Evolutionary conservation across 2,888 invertebrate genomes (phyloP).

Genomic region (Dynastes hyllus): DNA sequence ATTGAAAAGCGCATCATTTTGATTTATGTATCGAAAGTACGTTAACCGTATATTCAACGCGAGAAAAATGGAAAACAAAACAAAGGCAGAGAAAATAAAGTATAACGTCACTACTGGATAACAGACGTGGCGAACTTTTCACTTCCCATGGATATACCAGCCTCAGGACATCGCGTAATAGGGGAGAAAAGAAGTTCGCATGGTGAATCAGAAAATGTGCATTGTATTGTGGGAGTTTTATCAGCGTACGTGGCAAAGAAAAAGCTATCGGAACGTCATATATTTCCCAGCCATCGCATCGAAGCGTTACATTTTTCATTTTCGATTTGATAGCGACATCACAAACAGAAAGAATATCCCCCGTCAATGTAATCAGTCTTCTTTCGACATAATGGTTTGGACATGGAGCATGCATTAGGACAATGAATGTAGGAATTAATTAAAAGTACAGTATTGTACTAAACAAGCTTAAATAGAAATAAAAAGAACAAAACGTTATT

Average conservation of each 20-base stretch:
- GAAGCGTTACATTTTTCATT: slow-evolving; percentile 39
- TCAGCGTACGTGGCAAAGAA: slow-evolving; percentile 38
- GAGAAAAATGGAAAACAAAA: background rate
- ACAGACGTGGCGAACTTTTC: background rate
- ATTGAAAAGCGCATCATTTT: background rate
- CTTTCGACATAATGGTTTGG: background rate
- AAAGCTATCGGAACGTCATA: slow-evolving; percentile 43
- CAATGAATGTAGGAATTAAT: background rate
- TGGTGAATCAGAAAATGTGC: slow-evolving; percentile 29
- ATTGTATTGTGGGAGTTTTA: slow-evolving; percentile 40
- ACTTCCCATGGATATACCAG: slow-evolving; percentile 18
- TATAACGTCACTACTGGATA: slow-evolving; percentile 3
- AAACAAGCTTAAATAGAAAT: too few species aligned
- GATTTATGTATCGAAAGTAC: slow-evolving; percentile 14
- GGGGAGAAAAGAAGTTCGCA: slow-evolving; percentile 18
- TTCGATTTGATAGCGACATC: slow-evolving; percentile 10
- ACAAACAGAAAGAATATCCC: slow-evolving; percentile 18
- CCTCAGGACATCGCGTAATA: slow-evolving; percentile 3
- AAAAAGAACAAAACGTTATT: too few species aligned
- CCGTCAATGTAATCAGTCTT: slow-evolving; percentile 28
- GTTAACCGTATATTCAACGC: background rate
- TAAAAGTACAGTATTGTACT: background rate
- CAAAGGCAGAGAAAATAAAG: slow-evolving; percentile 19
- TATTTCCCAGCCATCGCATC: slow-evolving; percentile 34
- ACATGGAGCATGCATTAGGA: background rate